A percentile compares a stretch with the other conserved stretches of the same genome.
These are phyloP conservation scores for Mylabris sibirica DNA, from an alignment of 2,888 invertebrate species.

Conservation along the genomic window DNA sequence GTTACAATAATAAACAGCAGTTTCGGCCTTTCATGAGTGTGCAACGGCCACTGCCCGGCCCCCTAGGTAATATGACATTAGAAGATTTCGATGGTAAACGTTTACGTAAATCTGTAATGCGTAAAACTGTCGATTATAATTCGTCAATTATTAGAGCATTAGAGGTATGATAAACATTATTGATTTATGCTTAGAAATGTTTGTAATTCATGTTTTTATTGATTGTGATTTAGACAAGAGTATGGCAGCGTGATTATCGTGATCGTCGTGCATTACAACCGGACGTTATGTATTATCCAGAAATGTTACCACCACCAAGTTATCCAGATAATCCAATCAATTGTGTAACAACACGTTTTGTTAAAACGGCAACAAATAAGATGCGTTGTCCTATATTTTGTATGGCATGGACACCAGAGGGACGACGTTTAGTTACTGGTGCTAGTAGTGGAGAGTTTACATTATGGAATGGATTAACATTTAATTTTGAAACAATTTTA, in stretches of 20 bases:
- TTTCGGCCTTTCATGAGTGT: slow-evolving; percentile 60
- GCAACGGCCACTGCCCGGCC: slow-evolving; percentile 61
- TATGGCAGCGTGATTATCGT: slow-evolving; percentile 94
- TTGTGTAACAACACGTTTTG: slow-evolving; percentile 93
- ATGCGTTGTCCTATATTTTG: slow-evolving; percentile 99
- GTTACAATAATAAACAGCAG: slow-evolving; percentile 45
- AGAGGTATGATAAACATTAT: slow-evolving; percentile 70
- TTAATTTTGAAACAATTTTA: slow-evolving; percentile 99
- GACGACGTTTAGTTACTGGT: slow-evolving; percentile 95
- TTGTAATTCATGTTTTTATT: neutral
- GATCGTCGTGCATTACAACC: slow-evolving; percentile 92
- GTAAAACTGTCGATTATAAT: slow-evolving; percentile 98
- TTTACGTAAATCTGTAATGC: slow-evolving; percentile 93
- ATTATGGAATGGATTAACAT: slow-evolving; percentile 99
- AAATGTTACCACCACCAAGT: slow-evolving; percentile 92
- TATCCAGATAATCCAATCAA: slow-evolving; percentile 96
- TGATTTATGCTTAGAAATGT: neutral
- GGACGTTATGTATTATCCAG: slow-evolving; percentile 93
- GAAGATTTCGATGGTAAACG: slow-evolving; percentile 97
- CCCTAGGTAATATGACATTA: slow-evolving; percentile 71
- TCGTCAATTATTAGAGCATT: slow-evolving; percentile 91
- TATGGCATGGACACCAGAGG: slow-evolving; percentile 99
- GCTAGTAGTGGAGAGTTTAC: slow-evolving; percentile 99
- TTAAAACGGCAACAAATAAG: slow-evolving; percentile 99
- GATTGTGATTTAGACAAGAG: slow-evolving; percentile 74